phyloP scores from a whole-genome alignment of 2,888 invertebrate genomes.

The Aleiodes testaceus region DNA sequence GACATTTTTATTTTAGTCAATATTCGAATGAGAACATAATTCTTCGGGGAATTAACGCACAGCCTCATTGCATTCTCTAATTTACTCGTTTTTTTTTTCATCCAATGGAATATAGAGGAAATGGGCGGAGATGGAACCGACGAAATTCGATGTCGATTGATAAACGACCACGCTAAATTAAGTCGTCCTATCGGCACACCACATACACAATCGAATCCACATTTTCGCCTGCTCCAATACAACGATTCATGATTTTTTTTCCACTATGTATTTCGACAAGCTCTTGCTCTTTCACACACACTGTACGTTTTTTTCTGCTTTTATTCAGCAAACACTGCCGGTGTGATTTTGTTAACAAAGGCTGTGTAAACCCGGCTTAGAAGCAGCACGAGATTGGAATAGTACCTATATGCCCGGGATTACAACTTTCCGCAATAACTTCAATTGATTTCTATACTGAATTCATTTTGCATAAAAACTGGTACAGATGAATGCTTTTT shows the following conservation, averaged over 20 bases:
- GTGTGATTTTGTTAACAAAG: conserved; percentile 65
- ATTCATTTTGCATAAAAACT: conserved; percentile 34
- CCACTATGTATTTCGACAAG: conserved; percentile 42
- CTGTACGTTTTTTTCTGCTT: conserved; percentile 12
- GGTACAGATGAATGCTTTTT: conserved; percentile 36
- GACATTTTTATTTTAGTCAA: neutral
- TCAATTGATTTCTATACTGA: conserved; percentile 58
- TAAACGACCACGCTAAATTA: conserved; percentile 63
- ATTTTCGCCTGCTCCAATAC: conserved; percentile 18
- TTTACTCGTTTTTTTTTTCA: neutral
- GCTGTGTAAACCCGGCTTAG: conserved; percentile 37
- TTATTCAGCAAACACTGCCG: conserved; percentile 53
- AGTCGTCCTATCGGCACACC: conserved; percentile 50
- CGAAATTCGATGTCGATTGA: conserved; percentile 60
- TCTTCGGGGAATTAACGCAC: conserved; percentile 47
- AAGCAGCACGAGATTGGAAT: conserved; percentile 39
- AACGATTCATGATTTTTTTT: conserved; percentile 5
- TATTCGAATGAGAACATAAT: conserved; percentile 20
- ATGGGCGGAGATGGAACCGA: conserved; percentile 34
- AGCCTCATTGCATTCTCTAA: conserved; percentile 4
- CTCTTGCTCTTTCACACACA: conserved; percentile 19
- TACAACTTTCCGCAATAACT: conserved; percentile 60
- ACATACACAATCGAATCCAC: conserved; percentile 40
- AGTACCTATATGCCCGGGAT: conserved; percentile 55
- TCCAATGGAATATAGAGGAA: conserved; percentile 16